Conservation (phyloP, 2,888 invertebrate species). For the Cataglyphis cursor region DNA sequence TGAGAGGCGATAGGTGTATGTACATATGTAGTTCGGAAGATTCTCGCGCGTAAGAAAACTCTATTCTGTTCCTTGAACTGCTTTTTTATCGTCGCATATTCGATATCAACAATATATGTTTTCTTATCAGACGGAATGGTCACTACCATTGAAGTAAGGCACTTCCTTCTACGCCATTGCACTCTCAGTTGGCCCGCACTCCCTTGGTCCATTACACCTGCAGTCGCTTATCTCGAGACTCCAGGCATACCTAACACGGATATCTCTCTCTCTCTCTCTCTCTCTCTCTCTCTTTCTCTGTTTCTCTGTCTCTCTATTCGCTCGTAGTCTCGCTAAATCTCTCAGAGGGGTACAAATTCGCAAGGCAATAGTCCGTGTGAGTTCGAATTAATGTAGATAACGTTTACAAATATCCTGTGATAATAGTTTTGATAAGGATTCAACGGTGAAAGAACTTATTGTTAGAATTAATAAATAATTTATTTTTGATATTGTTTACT, state of each 20-base stretch:
- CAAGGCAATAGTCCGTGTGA: constrained; percentile 61
- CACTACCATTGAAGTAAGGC: constrained; percentile 25
- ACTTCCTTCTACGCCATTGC: constrained; percentile 29
- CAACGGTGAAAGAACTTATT: background rate
- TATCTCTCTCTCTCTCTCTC: constrained; percentile 5
- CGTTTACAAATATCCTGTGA: background rate
- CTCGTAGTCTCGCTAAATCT: background rate
- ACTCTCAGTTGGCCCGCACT: constrained; percentile 1
- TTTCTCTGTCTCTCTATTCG: background rate
- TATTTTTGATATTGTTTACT: background rate
- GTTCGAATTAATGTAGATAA: constrained; percentile 19
- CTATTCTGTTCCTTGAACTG: background rate
- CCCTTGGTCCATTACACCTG: constrained; percentile 59
- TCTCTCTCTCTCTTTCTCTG: constrained; percentile 24
- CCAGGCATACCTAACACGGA: constrained; percentile 71
- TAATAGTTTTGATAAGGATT: constrained; percentile 9
- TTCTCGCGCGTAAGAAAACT: background rate
- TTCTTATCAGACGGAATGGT: background rate
- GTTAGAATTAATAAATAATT: constrained; percentile 16
- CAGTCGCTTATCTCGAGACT: constrained; percentile 72
- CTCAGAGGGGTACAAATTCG: constrained; percentile 55
- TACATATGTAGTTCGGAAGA: background rate
- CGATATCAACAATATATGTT: background rate
- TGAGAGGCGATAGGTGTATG: background rate
- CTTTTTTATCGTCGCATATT: background rate